phyloP scores from a whole-genome alignment of 2,797 vertebrate genomes.

The Danio albolineatus region DNA sequence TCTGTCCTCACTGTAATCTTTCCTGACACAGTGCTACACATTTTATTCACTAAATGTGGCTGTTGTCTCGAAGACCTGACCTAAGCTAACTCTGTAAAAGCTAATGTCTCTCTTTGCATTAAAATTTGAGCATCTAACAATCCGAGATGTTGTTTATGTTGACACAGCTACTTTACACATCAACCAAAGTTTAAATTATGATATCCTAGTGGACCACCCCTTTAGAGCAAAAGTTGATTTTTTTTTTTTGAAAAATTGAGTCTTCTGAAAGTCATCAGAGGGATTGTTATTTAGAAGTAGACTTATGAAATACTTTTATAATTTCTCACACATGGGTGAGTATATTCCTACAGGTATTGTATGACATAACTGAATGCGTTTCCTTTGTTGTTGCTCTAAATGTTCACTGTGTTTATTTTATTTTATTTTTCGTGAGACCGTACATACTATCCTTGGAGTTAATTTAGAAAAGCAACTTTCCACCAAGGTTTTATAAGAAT shows the following conservation, averaged over 20 bases:
- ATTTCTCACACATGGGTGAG: neutral
- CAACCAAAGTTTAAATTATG: no score
- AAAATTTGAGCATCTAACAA: no score
- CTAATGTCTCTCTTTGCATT: no score
- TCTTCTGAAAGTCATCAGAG: neutral
- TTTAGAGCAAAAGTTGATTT: neutral
- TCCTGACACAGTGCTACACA: neutral
- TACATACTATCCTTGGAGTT: neutral
- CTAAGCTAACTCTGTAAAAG: no score
- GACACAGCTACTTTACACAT: no score
- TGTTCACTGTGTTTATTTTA: no score
- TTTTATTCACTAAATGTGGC: no score
- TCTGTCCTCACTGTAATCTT: neutral
- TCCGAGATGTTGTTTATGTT: no score
- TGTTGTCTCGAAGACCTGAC: no score
- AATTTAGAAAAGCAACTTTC: neutral
- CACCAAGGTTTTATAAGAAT: neutral
- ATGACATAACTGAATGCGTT: neutral
- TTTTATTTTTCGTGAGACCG: neutral
- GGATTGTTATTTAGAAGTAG: no score
- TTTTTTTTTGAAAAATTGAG: neutral
- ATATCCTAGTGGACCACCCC: no score
- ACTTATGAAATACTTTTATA: neutral
- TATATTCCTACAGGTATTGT: neutral
- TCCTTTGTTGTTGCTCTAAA: neutral